Percentiles rank a stretch among this genome's conserved stretches.
phyloP scores from a whole-genome alignment of 1,140 invertebrate species.

The Spodoptera frugiperda region DNA sequence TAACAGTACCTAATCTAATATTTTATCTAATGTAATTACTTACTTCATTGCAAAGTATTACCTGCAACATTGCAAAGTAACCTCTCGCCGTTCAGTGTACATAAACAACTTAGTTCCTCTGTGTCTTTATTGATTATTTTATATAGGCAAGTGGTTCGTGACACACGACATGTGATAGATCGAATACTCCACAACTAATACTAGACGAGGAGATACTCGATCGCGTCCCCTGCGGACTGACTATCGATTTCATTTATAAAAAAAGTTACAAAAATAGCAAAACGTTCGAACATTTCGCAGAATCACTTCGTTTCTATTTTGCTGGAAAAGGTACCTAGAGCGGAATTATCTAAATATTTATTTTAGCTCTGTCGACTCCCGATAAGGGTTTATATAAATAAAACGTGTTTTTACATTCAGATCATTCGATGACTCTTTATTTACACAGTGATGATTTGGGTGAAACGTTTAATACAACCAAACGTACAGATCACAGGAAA shows the following conservation, averaged over 20 bases:
- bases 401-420: slow-evolving; percentile 80
- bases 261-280: neutral
- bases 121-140: neutral
- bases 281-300: slow-evolving; percentile 14
- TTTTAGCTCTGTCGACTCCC: neutral
- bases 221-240: neutral
- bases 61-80: neutral
- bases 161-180: slow-evolving; percentile 5
- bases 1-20: no score
- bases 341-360: slow-evolving; percentile 3
- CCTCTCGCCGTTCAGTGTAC: no score
- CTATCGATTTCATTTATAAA: slow-evolving; percentile 24
- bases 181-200: neutral
- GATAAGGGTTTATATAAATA: slow-evolving; percentile 54
- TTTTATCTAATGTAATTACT: no score
- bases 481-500: slow-evolving; percentile 73
- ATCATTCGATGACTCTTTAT: slow-evolving; percentile 85
- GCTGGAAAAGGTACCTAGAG: neutral
- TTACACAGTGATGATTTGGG: slow-evolving; percentile 78
- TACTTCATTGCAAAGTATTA: neutral
- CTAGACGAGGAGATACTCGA: neutral
- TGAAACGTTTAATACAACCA: slow-evolving; percentile 71
- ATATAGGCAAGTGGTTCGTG: neutral
- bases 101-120: no score
- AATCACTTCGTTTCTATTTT: slow-evolving; percentile 3